Conservation (phyloP, 2,888 invertebrate species). For the Archips xylosteana region DNA sequence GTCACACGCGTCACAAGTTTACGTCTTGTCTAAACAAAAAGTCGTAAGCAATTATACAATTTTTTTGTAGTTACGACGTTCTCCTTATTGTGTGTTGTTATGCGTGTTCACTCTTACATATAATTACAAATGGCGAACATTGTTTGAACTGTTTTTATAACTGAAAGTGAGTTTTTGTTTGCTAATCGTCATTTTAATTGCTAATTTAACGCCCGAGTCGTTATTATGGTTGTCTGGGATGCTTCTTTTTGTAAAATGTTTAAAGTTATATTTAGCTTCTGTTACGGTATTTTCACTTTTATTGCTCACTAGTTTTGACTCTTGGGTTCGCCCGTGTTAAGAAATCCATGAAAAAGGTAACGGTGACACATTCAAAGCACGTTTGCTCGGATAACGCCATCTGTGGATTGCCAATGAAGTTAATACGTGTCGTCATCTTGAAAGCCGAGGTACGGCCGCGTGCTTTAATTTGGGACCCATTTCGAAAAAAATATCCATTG, state of each 20-base stretch:
- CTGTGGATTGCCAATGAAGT: too few relatives aligned
- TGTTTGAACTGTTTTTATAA: conserved; percentile 19
- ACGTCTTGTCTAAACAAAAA: conserved; percentile 22
- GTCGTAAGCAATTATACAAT: conserved; percentile 8
- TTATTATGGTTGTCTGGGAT: conserved; percentile 5
- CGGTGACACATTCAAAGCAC: too few relatives aligned
- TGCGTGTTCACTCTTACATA: conserved; percentile 31
- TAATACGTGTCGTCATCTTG: too few relatives aligned
- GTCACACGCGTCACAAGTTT: conserved; percentile 35
- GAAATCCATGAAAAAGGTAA: too few relatives aligned
- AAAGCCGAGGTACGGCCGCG: too few relatives aligned
- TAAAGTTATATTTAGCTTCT: not conserved
- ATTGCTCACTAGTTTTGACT: not conserved
- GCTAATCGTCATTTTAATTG: conserved; percentile 35
- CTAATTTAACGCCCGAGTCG: conserved; percentile 22
- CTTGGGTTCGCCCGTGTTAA: too few relatives aligned
- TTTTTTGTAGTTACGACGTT: conserved; percentile 31
- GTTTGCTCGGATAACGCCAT: too few relatives aligned
- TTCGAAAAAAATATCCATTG: too few relatives aligned
- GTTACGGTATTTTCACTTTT: not conserved
- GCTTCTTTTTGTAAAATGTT: not conserved
- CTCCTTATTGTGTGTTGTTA: not conserved
- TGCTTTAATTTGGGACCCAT: too few relatives aligned
- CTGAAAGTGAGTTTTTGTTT: conserved; percentile 35
- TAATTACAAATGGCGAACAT: conserved; percentile 26